phyloP scores from a whole-genome alignment of 2,888 invertebrate species.

The Drosophila heteroneura region DNA sequence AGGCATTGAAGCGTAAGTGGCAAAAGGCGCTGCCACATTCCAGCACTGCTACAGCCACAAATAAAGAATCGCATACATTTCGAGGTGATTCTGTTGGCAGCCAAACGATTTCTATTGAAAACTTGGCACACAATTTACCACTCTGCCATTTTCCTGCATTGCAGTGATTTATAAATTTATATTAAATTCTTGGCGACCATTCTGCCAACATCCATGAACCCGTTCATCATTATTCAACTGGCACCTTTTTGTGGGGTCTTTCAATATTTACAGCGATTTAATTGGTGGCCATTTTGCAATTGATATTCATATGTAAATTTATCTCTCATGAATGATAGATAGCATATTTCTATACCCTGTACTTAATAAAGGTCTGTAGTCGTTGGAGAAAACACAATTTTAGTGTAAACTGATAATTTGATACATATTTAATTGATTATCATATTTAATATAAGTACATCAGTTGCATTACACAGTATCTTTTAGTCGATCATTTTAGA shows the following conservation, averaged over 20 bases:
- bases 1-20: conserved; percentile 62
- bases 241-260: background rate
- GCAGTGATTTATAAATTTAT: conserved; percentile 62
- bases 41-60: conserved; percentile 18
- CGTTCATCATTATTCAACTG: conserved; percentile 16
- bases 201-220: conserved; percentile 36
- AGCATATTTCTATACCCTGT: background rate
- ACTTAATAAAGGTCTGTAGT: too few relatives aligned
- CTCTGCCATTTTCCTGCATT: conserved; percentile 44
- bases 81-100: conserved; percentile 33
- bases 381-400: background rate
- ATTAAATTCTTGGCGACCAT: conserved; percentile 45
- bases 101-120: conserved; percentile 51
- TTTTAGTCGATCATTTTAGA: background rate
- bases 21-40: conserved; percentile 54
- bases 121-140: conserved; percentile 46
- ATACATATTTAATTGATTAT: background rate
- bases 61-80: conserved; percentile 16
- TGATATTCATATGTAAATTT: conserved; percentile 21
- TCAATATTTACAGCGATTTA: conserved; percentile 14
- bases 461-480: background rate
- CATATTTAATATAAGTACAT: background rate
- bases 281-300: conserved; percentile 14
- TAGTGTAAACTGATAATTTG: background rate
- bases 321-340: conserved; percentile 1